A percentile compares a stretch with the other conserved stretches of the same genome.
Conservation (phyloP, 2,113 vertebrate genomes). For the Eidolon helvum region DNA sequence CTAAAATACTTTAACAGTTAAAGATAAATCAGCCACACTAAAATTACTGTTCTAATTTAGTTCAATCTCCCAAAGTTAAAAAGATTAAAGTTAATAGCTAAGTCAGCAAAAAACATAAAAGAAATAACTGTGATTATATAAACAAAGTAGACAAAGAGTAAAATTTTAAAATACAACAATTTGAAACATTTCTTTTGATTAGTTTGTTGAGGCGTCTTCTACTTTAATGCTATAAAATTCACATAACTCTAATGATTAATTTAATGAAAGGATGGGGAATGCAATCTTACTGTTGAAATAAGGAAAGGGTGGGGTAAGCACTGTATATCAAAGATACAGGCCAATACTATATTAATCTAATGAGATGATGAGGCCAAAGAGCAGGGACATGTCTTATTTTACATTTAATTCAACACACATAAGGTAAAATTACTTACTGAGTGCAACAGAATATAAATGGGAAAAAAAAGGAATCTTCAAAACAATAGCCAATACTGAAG, state of each 20-base stretch:
- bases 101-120: neutral
- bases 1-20: neutral
- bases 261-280: neutral
- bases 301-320: neutral
- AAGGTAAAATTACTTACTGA: neutral
- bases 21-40: neutral
- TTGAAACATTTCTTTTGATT: constrained; percentile 1
- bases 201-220: neutral
- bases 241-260: neutral
- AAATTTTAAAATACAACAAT: constrained; percentile 13
- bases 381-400: neutral
- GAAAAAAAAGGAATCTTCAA: neutral
- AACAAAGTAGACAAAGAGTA: neutral
- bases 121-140: neutral
- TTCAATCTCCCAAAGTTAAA: neutral
- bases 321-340: neutral
- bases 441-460: neutral
- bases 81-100: neutral
- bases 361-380: neutral
- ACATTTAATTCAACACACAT: neutral
- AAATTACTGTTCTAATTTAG: constrained; percentile 9
- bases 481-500: neutral
- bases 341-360: neutral
- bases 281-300: neutral
- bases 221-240: neutral